A percentile compares a stretch with the other conserved stretches of the same genome.
phyloP scores from a whole-genome alignment of 1,140 invertebrate genomes.

The Epicauta chinensis region DNA sequence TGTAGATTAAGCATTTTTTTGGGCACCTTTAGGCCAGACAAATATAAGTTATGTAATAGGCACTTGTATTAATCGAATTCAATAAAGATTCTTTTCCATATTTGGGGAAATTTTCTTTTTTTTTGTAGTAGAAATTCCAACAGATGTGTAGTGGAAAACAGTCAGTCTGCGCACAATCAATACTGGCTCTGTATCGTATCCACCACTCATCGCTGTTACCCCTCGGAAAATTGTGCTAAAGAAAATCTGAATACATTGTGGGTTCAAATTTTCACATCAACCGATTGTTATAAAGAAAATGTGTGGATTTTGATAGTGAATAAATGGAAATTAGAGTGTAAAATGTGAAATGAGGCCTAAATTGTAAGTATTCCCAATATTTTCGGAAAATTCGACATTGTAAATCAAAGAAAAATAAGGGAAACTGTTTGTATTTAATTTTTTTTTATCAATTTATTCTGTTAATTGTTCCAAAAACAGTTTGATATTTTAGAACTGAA shows the following conservation, averaged over 20 bases:
- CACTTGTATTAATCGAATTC: no score
- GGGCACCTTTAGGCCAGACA: no score
- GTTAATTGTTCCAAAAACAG: no score
- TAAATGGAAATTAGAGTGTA: slow-evolving; percentile 3
- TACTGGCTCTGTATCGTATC: slow-evolving; percentile 20
- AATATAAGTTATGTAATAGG: no score
- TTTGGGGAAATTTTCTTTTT: no score
- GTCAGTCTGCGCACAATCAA: slow-evolving; percentile 24
- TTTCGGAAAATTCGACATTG: not conserved
- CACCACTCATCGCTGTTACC: slow-evolving; percentile 5
- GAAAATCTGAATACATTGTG: not conserved
- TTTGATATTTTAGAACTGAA: no score
- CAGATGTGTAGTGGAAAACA: not conserved
- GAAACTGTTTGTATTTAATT: no score
- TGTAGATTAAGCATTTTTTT: no score
- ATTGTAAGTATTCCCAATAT: slow-evolving; percentile 17
- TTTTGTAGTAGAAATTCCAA: no score
- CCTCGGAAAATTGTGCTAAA: slow-evolving; percentile 10
- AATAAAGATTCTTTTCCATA: no score
- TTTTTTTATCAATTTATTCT: not conserved
- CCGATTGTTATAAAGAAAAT: not conserved
- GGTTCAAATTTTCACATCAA: not conserved
- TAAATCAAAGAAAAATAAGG: no score
- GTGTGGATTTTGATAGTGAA: slow-evolving; percentile 1
- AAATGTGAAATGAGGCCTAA: slow-evolving; percentile 25